Evolutionary conservation across 92 coral and sea anemone species (phyloP), one percentile per base, ranked within the genome.

Genomic region (Diadumene lineata): DNA sequence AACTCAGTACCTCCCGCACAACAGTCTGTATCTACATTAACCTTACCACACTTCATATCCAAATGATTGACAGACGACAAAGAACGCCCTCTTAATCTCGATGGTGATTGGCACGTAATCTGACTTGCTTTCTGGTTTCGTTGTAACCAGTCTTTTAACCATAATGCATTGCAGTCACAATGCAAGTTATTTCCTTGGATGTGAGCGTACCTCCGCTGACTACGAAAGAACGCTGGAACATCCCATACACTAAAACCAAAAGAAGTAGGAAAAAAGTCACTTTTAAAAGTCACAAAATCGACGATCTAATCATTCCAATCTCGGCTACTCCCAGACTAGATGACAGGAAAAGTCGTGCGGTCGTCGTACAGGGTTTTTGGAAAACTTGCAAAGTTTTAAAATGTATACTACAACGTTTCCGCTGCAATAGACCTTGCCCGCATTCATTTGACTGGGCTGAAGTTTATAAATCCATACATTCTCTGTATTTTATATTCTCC

Each of bases 151-250:
- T 79, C 69, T 62, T 80, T 77, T 31, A 91, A 68, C 92, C 92
- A 91, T 25, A 88, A 88, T 33, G 78, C 89, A 66, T 91, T 91
- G 76, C 97, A 91, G 79, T 91, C 97, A 34, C 97, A 91, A 63
- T 78, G 87, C 15, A 91, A 81, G 46, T 48, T 79, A 63, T 89
- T 91, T 70, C 93, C 92, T 32, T 63, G 80, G 26, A 69, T 74
- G 53, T 68, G 44, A 22, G 38, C 68, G n/a, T 61, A 76, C 22
- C 74, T 74, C 17, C 73, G 78, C 66, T 79, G 72, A 16, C 83
- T 56, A 1, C 84, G 90, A 57, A 88, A 91, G 11, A 85, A 84
- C 34, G 66, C 75, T n/a, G 97, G 97, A 25, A 88, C 72, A 77
- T 91, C 89, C 92, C 92, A 91, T 1, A 82, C 46, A 7, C 97